Percentiles rank a stretch among this genome's conserved stretches.
phyloP scores from a whole-genome alignment of 2,797 vertebrate species.

The Sarcophilus harrisii region DNA sequence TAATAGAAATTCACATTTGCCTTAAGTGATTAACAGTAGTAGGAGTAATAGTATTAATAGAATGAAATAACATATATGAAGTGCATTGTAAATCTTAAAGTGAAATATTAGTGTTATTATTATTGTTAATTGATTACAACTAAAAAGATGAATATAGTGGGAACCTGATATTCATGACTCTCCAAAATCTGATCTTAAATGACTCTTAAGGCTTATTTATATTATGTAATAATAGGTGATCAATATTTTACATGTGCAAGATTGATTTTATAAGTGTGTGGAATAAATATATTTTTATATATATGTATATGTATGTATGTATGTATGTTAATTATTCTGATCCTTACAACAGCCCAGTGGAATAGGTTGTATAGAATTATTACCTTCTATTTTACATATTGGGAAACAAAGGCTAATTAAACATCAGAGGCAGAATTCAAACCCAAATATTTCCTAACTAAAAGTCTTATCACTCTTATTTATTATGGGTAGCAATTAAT shows the following conservation, averaged over 20 bases:
- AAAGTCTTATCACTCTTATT: neutral
- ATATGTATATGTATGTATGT: neutral
- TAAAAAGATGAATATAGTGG: neutral
- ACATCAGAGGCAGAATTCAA: neutral
- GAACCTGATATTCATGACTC: neutral
- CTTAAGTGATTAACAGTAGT: neutral
- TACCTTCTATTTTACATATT: neutral
- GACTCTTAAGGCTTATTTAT: neutral
- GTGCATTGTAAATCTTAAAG: neutral
- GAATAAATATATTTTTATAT: too few relatives aligned
- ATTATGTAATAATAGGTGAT: neutral
- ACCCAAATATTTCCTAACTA: neutral
- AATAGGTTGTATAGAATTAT: neutral
- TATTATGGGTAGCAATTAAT: neutral
- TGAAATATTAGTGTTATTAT: neutral
- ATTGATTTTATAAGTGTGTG: neutral
- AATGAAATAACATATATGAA: neutral
- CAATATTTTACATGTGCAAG: neutral
- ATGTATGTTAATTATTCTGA: neutral
- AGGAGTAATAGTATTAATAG: neutral
- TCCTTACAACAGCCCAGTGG: neutral
- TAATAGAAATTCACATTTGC: constrained; percentile 13
- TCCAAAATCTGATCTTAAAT: neutral
- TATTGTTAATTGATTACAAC: neutral
- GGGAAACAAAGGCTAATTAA: neutral